phyloP scores from a whole-genome alignment of 2,113 vertebrate genomes.

The Semicossyphus pulcher region DNA sequence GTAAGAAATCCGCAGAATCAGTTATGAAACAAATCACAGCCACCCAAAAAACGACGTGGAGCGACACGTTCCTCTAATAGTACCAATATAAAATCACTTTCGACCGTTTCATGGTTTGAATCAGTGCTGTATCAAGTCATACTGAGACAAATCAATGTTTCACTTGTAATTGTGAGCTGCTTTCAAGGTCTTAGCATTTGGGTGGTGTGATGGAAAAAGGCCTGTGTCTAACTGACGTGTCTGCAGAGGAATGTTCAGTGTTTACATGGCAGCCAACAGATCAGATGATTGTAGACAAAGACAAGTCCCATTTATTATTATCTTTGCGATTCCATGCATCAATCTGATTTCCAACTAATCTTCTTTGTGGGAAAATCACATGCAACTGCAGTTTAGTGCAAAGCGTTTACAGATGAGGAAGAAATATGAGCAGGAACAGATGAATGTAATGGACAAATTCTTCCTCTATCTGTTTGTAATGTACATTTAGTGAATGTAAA shows the following conservation, averaged over 20 bases:
- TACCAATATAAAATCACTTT: neutral
- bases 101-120: conserved; percentile 20
- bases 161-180: neutral
- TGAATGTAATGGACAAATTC: neutral
- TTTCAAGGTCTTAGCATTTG: neutral
- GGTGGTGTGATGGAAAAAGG: neutral
- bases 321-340: neutral
- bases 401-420: conserved; percentile 7
- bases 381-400: neutral
- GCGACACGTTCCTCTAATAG: neutral
- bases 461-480: conserved; percentile 9
- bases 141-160: conserved; percentile 7
- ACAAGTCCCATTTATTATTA: conserved; percentile 4
- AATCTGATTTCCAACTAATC: conserved; percentile 10
- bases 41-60: neutral
- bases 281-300: conserved; percentile 7
- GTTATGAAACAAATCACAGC: conserved; percentile 31
- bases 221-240: conserved; percentile 5
- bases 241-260: conserved; percentile 20
- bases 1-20: neutral
- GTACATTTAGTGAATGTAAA: neutral
- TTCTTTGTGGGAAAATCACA: neutral
- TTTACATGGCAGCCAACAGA: conserved; percentile 11
- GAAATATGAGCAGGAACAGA: neutral
- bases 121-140: conserved; percentile 18